These are phyloP conservation scores for Ctenicera cuprea DNA, from an alignment of 2,888 invertebrate species.

Conservation along the genomic window DNA sequence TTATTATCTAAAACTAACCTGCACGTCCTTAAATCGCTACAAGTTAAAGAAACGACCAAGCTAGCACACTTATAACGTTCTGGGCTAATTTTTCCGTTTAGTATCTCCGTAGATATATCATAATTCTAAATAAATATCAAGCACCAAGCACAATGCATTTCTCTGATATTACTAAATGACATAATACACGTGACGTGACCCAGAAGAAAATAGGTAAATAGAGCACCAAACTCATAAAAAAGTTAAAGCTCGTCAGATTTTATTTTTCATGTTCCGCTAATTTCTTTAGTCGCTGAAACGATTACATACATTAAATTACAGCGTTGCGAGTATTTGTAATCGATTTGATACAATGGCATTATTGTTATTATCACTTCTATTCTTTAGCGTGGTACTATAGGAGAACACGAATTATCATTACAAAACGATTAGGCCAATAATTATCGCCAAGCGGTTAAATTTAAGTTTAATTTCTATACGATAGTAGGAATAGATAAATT, in stretches of 20 bases:
- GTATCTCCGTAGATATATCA: too few relatives aligned
- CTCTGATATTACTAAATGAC: too few relatives aligned
- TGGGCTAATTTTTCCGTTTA: too few relatives aligned
- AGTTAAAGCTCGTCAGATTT: not conserved
- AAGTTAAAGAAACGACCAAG: too few relatives aligned
- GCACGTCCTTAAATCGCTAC: too few relatives aligned
- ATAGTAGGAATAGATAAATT: slow-evolving; percentile 33
- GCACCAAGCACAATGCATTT: too few relatives aligned
- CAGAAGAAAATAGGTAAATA: slow-evolving; percentile 26
- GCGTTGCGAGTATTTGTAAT: not conserved
- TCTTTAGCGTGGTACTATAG: not conserved
- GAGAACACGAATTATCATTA: not conserved
- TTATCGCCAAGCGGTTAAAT: slow-evolving; percentile 25
- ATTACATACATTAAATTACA: not conserved
- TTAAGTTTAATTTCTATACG: slow-evolving; percentile 27
- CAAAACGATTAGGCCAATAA: not conserved
- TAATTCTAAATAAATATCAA: too few relatives aligned
- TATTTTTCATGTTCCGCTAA: not conserved
- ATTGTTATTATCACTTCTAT: not conserved
- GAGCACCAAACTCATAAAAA: slow-evolving; percentile 19
- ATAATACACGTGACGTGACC: slow-evolving; percentile 14
- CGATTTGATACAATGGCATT: not conserved
- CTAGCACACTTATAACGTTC: too few relatives aligned
- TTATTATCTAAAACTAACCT: too few relatives aligned
- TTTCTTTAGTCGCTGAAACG: not conserved